Conservation (phyloP, 2,888 invertebrate genomes). For the Gasteruption jaculator region DNA sequence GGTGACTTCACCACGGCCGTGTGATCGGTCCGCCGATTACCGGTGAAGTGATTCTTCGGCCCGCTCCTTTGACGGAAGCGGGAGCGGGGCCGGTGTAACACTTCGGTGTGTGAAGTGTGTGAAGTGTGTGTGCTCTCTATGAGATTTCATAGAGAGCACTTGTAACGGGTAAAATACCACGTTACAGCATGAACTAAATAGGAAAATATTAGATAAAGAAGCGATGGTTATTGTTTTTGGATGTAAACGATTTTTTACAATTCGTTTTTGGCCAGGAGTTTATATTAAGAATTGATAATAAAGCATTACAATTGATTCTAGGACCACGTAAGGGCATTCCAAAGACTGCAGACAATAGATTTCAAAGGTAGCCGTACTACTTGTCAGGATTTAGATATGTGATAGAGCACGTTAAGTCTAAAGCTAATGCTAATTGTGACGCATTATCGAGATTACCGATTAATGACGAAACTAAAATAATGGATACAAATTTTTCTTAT, state of each 20-base stretch:
- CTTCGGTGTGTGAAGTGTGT: too few relatives aligned
- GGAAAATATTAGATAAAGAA: constrained; percentile 23
- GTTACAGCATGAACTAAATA: constrained; percentile 19
- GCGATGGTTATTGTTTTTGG: constrained; percentile 22
- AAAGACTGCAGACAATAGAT: constrained; percentile 11
- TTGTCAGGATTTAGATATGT: constrained; percentile 19
- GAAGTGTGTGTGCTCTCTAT: too few relatives aligned
- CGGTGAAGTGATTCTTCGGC: too few relatives aligned
- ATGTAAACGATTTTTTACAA: constrained; percentile 15
- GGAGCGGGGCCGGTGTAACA: too few relatives aligned
- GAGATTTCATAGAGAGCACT: too few relatives aligned
- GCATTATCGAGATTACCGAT: constrained; percentile 18
- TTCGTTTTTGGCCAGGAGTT: constrained; percentile 19
- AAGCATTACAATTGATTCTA: constrained; percentile 18
- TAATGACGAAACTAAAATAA: constrained; percentile 2
- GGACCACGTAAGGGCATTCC: constrained; percentile 17
- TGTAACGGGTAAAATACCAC: too few relatives aligned
- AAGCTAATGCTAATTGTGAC: constrained; percentile 18
- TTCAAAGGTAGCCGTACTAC: constrained; percentile 22
- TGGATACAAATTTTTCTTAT: neutral
- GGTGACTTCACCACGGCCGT: too few relatives aligned
- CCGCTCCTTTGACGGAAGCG: too few relatives aligned
- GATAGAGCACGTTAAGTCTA: constrained; percentile 19
- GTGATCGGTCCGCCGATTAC: too few relatives aligned
- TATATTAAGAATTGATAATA: constrained; percentile 20